Conservation (phyloP, 2,888 invertebrate species). For the Pharmacophagus antenor region DNA sequence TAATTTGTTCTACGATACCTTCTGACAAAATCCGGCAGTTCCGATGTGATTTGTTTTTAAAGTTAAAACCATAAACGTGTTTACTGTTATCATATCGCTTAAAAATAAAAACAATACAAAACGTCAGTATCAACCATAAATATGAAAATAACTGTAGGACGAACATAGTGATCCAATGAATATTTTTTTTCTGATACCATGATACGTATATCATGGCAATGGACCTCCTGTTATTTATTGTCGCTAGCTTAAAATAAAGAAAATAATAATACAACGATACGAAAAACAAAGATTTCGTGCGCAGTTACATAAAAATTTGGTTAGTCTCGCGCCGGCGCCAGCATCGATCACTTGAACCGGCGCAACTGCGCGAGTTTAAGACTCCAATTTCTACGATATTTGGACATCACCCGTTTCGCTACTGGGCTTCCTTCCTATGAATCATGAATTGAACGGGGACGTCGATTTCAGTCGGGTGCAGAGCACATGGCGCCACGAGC, state of each 20-base stretch:
- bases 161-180: neutral
- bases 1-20: no score
- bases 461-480: constrained; percentile 58
- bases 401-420: constrained; percentile 69
- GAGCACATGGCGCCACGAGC: constrained; percentile 49
- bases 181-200: neutral
- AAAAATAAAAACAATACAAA: no score
- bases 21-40: no score
- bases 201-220: neutral
- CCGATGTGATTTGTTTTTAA: no score
- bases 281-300: constrained; percentile 37
- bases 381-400: constrained; percentile 54
- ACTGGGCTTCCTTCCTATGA: constrained; percentile 70
- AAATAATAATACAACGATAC: constrained; percentile 35
- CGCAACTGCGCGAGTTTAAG: constrained; percentile 43
- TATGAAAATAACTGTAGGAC: neutral
- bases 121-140: neutral
- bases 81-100: no score
- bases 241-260: constrained; percentile 26
- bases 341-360: constrained; percentile 66
- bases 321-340: constrained; percentile 67
- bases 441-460: constrained; percentile 59
- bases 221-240: constrained; percentile 11
- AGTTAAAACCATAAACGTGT: no score
- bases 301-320: constrained; percentile 52